phyloP scores from a whole-genome alignment of 1,140 invertebrate species.

The Bilobella aurantiaca region DNA sequence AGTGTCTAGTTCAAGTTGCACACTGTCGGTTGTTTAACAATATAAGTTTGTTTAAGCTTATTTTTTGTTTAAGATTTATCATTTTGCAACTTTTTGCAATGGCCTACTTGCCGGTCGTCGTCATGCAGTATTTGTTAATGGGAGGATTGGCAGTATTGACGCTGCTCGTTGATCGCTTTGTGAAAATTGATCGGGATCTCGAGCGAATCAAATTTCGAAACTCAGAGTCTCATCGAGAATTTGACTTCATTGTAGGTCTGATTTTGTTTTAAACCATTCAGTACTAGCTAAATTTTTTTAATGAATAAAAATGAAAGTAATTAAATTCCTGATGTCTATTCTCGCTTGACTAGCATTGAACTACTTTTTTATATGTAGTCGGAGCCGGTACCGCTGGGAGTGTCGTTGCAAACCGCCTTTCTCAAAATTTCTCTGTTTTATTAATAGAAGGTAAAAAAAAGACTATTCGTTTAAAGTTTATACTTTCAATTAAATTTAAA shows the following conservation, averaged over 20 bases:
- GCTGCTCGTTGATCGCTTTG: slow-evolving; percentile 7
- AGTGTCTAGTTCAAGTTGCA: too few species aligned
- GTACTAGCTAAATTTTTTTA: not conserved
- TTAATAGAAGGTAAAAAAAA: slow-evolving; percentile 19
- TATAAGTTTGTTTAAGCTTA: too few species aligned
- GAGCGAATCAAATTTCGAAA: not conserved
- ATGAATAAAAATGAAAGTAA: slow-evolving; percentile 6
- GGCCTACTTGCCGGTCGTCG: too few species aligned
- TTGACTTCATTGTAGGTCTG: slow-evolving; percentile 33
- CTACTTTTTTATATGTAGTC: slow-evolving; percentile 11
- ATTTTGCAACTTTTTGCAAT: too few species aligned
- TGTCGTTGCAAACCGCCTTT: slow-evolving; percentile 31
- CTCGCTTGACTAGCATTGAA: not conserved
- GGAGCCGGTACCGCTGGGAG: slow-evolving; percentile 33
- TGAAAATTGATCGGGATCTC: slow-evolving; percentile 9
- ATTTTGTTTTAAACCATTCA: too few species aligned
- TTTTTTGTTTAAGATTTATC: too few species aligned
- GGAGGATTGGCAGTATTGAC: slow-evolving; percentile 15
- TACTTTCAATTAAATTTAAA: not conserved
- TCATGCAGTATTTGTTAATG: slow-evolving; percentile 5
- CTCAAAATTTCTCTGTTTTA: slow-evolving; percentile 22
- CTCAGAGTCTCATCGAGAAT: slow-evolving; percentile 12
- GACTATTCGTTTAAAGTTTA: not conserved
- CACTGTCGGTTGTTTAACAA: too few species aligned
- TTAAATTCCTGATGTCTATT: not conserved